A percentile compares a stretch with the other conserved stretches of the same genome.
phyloP scores from a whole-genome alignment of 2,113 vertebrate genomes.

The Callorhinus ursinus region DNA sequence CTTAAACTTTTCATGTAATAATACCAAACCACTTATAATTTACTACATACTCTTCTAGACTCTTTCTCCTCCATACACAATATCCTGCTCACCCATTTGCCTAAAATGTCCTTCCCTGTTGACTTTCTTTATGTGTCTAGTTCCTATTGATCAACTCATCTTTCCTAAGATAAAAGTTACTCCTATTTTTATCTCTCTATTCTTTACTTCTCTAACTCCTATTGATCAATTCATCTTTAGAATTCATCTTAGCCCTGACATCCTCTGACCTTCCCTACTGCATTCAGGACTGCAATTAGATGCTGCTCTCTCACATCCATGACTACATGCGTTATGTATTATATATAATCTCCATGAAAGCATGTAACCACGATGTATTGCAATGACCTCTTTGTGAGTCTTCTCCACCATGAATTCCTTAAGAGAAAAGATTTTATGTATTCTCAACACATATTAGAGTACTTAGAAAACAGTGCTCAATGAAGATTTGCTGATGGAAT shows the following conservation, averaged over 20 bases:
- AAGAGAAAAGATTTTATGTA: background rate
- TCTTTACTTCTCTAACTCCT: background rate
- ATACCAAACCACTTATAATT: background rate
- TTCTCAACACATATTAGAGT: background rate
- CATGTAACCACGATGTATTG: background rate
- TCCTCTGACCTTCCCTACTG: background rate
- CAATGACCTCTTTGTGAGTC: background rate
- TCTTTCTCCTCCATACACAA: background rate
- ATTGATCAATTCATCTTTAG: background rate
- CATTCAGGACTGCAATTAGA: background rate
- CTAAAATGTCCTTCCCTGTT: background rate
- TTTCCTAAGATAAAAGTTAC: background rate
- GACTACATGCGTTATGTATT: too few relatives aligned
- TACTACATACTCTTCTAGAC: background rate
- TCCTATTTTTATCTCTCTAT: background rate
- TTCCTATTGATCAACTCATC: background rate
- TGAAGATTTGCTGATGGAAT: slow-evolving; percentile 2
- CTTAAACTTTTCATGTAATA: background rate
- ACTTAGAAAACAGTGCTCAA: background rate
- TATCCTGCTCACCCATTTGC: background rate
- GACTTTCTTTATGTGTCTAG: background rate
- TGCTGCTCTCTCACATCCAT: background rate
- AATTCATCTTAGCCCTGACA: background rate
- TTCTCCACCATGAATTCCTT: background rate
- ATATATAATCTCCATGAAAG: background rate